Evolutionary conservation across 2,113 vertebrate genomes (phyloP).

Genomic region (Pelecanoides urinatrix): DNA sequence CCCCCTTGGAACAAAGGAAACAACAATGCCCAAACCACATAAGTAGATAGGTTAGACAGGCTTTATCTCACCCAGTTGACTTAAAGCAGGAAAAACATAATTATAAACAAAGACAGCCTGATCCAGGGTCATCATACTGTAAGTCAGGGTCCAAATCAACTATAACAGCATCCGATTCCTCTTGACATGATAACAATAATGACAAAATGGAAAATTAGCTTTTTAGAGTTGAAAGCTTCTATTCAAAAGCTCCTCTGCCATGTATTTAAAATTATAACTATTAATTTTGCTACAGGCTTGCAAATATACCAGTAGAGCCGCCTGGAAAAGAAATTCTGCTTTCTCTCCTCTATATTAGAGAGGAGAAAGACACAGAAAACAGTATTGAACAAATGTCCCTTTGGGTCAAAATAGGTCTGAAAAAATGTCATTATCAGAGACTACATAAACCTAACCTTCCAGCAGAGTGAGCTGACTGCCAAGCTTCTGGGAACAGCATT

Average conservation of each 20-base stretch:
- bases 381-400: neutral
- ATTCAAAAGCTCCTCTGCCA: neutral
- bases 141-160: neutral
- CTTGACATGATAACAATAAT: neutral
- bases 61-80: neutral
- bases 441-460: neutral
- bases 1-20: neutral
- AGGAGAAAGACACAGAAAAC: neutral
- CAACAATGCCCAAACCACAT: no score
- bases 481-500: neutral
- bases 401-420: neutral
- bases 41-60: neutral
- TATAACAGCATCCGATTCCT: neutral
- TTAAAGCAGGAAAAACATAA: neutral
- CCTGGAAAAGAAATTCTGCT: neutral
- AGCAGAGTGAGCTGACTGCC: neutral
- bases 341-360: neutral
- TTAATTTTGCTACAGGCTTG: neutral
- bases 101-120: neutral
- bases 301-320: neutral
- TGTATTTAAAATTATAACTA: neutral
- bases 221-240: neutral
- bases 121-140: neutral
- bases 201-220: neutral
- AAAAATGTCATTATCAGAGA: neutral